Conservation (phyloP, 2,797 vertebrate genomes). For the Mormyrops attenuatus region DNA sequence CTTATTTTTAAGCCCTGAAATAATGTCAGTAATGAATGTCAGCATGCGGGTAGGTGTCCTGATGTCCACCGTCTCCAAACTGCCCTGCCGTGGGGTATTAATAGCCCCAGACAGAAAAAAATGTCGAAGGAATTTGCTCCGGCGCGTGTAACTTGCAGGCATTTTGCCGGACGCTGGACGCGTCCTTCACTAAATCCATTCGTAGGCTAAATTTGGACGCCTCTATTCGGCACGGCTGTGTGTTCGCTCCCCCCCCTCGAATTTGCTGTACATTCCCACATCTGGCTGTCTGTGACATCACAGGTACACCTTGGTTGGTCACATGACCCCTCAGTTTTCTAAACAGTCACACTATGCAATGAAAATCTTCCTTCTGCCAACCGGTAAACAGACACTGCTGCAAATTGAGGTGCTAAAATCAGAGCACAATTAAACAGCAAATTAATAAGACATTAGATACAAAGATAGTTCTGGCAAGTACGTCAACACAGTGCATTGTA, state of each 20-base stretch:
- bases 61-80: not conserved
- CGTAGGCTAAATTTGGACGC: not conserved
- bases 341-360: not conserved
- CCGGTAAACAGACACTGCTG: not conserved
- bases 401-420: not conserved
- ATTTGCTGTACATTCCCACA: not conserved
- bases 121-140: not conserved
- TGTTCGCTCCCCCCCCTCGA: not conserved
- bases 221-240: not conserved
- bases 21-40: conserved; percentile 5
- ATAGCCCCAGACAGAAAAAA: not conserved
- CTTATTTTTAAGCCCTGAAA: not conserved
- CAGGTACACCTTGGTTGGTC: not conserved
- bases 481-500: not conserved
- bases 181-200: not conserved
- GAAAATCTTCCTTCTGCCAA: not conserved
- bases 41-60: not conserved
- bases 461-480: not conserved
- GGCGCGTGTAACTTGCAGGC: not conserved
- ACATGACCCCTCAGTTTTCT: not conserved
- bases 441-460: not conserved
- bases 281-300: not conserved
- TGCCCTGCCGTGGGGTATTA: not conserved
- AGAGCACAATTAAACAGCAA: not conserved
- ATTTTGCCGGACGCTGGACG: not conserved